Evolutionary conservation across 2,797 vertebrate species (phyloP).

Genomic region (Rousettus madagascariensis): DNA sequence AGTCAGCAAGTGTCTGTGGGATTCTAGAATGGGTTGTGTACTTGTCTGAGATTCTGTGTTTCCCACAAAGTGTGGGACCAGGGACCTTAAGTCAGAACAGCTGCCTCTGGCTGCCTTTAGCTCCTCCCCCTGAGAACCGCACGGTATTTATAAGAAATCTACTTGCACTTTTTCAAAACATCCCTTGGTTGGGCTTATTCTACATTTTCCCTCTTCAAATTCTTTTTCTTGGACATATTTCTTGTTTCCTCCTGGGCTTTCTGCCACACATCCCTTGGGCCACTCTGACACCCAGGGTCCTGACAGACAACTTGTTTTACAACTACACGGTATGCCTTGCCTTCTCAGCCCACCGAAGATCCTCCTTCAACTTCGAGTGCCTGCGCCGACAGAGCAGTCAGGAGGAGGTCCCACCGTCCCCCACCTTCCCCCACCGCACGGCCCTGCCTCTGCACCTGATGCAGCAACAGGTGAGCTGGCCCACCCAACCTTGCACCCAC

Average conservation of each 20-base stretch:
- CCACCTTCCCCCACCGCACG: constrained; percentile 91
- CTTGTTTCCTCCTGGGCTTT: not conserved
- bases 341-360: constrained; percentile 91
- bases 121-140: not conserved
- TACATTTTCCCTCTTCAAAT: not conserved
- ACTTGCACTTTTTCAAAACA: not conserved
- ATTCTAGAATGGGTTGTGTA: not conserved
- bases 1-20: not conserved
- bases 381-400: constrained; percentile 97
- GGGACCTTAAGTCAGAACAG: not conserved
- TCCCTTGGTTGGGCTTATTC: not conserved
- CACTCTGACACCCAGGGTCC: not conserved
- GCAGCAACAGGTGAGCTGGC: constrained; percentile 94
- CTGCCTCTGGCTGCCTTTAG: not conserved
- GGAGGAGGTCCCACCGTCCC: constrained; percentile 91
- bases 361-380: constrained; percentile 99
- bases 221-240: fast-evolving
- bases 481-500: fast-evolving
- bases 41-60: too few species aligned
- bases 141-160: not conserved
- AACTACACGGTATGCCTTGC: constrained; percentile 17
- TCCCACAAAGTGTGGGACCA: fast-evolving
- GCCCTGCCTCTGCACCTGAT: constrained; percentile 97
- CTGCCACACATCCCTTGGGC: not conserved
- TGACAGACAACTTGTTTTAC: not conserved